Evolutionary conservation across 2,113 vertebrate genomes (phyloP).

Genomic region (Podarcis raffonei): DNA sequence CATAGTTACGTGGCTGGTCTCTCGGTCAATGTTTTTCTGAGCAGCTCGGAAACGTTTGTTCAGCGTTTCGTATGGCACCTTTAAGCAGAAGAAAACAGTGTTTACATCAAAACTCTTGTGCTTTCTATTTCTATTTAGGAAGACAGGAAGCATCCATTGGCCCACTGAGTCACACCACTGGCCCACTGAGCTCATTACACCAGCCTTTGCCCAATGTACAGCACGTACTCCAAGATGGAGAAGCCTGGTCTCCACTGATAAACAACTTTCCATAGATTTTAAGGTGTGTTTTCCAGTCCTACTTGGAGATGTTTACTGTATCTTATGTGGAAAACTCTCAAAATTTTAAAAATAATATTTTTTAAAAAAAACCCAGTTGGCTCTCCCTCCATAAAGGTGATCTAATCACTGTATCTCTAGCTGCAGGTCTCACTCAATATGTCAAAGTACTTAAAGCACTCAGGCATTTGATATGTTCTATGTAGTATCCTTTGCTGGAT

Average conservation of each 20-base stretch:
- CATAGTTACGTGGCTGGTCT: conserved; percentile 98
- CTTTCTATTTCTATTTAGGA: not conserved
- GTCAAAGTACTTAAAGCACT: no score
- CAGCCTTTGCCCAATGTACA: no score
- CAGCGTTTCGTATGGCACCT: conserved; percentile 98
- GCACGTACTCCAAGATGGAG: no score
- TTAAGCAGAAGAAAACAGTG: not conserved
- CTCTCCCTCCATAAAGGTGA: no score
- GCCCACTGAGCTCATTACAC: not conserved
- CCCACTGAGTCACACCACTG: not conserved
- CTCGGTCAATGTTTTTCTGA: conserved; percentile 96
- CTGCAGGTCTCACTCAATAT: no score
- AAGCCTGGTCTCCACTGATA: not conserved
- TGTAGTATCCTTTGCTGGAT: no score
- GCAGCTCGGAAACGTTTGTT: conserved; percentile 97
- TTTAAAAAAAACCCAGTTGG: no score
- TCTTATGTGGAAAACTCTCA: not conserved
- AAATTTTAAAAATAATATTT: not conserved
- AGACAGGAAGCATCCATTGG: not conserved
- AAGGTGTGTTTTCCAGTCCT: not conserved
- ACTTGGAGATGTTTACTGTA: no score
- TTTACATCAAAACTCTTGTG: not conserved
- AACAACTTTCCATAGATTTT: not conserved
- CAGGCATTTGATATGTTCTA: no score
- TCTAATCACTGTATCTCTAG: no score